A percentile compares a stretch with the other conserved stretches of the same genome.
Conservation (phyloP, 2,888 invertebrate species). For the Epirrhoe alternata region DNA sequence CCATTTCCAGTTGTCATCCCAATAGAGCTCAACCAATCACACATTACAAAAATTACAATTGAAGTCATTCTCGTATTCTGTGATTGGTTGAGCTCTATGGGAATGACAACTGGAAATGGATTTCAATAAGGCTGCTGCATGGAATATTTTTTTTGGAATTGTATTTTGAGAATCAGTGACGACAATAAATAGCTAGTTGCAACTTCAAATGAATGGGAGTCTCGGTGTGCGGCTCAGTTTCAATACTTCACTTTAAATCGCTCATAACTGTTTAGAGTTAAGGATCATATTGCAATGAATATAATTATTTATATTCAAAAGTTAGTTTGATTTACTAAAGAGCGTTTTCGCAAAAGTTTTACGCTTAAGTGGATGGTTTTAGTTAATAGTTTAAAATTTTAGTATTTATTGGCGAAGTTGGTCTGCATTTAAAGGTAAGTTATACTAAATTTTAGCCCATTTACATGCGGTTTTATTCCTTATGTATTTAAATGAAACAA, state of each 20-base stretch:
- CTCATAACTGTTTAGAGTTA: conserved; percentile 62
- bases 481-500: too few relatives aligned
- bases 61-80: too few relatives aligned
- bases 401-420: conserved; percentile 28
- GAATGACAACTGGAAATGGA: too few relatives aligned
- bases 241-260: conserved; percentile 62
- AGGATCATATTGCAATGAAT: conserved; percentile 47
- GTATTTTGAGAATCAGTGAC: not conserved
- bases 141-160: too few relatives aligned
- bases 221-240: not conserved
- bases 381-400: conserved; percentile 27
- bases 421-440: conserved; percentile 12
- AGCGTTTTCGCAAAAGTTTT: conserved; percentile 28
- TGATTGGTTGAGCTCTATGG: too few relatives aligned
- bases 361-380: conserved; percentile 31
- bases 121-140: too few relatives aligned
- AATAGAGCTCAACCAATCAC: too few relatives aligned
- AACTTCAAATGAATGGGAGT: not conserved
- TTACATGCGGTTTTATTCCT: conserved; percentile 1
- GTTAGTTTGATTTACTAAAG: conserved; percentile 36
- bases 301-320: conserved; percentile 40
- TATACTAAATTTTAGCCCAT: not conserved
- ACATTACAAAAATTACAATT: too few relatives aligned
- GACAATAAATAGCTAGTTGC: not conserved
- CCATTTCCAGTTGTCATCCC: too few relatives aligned